Evolutionary conservation across 2,888 invertebrate species (phyloP), one percentile per base, ranked within the genome.

Genomic region (Agrotis ipsilon): DNA sequence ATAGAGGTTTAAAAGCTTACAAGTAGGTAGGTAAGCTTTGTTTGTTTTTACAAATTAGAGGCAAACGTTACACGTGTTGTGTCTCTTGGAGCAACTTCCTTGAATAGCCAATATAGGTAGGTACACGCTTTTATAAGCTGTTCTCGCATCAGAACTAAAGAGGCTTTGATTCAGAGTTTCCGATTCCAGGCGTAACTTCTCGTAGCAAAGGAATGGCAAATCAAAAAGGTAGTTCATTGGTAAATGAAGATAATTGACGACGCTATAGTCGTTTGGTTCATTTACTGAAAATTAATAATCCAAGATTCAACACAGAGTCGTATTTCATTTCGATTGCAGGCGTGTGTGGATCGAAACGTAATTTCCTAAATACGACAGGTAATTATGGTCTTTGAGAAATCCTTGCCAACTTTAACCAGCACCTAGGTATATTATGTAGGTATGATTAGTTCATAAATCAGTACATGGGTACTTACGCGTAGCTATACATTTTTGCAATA

Each of bases 401-500:
- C 39, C 24, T 7, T 18, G 14, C 13, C 19, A 19, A 21, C 2
- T 57, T 9, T 19, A 21, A 43, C n/a, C 9, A 32, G 32, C 9
- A 27, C 27, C 27, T 27, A 27, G 3, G 18, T 9, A 16, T 32
- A 48, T 27, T 57, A 2, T 21, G n/a, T 32, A 32, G 7, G 9
- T 24, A 0, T 65, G 19, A 6, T n/a, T 52, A 21, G 5, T 49
- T 24, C 32, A 46, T 11, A 45, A 55, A 6, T 1, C 18, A 24
- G 45, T 32, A 32, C 27, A n/a, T n/a, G n/a, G 5, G 3, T 5
- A 5, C 27, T 18, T 43, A 57, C 4, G n/a, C 46, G 24, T 58
- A 63, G 46, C 11, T n/a, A 19, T 55, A 52, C 5, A 13, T 61
- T 27, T 60, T 49, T 54, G 39, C 61, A 76, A 62, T 55, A 19